Base-by-base conservation (phyloP, 1,140 invertebrate genomes). In the Drosophila pseudoobscura region DNA sequence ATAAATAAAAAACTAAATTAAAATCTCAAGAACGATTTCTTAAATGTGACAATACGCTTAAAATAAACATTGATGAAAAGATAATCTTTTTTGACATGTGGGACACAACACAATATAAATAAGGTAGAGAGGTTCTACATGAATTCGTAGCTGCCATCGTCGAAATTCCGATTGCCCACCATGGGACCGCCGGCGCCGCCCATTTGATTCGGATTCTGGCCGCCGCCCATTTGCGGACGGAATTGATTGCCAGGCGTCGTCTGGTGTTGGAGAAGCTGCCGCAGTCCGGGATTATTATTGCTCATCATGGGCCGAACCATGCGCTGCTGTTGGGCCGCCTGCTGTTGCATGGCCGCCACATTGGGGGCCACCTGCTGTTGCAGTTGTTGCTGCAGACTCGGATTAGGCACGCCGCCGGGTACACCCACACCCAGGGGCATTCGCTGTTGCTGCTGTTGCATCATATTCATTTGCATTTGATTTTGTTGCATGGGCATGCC, bases 251-350 rank as follows among this genome's bases (percentile, higher is more conserved):
- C 79, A 3, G 90, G 79, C 6, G 88, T 77, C 6, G 77, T 73
- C 92, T 95, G 94, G 90, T 95, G 94, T 90, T 95, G 95, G 3
- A 95, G 92, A 20, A 95, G 91, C 91, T 95, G 94, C 24, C 95
- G 91, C 24, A 95, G 89, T n/a, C 94, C 94, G n/a, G 94, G 93
- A 92, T 94, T 95, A 70, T 94, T 95, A 50, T 80, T 90, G 80
- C 94, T 93, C 17, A 93, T 93, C 17, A 94, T 94, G 49, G 94
- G 92, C 91, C 95, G 94, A 91, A 95, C 93, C 78, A 94, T 92
- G 59, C 94, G 94, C 51, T 91, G 89, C 53, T 84, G 82, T 35
- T 65, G 64, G 20, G 78, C 78, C 24, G 85, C 94, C 65, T 90
- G 88, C 57, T 90, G 89, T 66, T 90, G 89, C 63, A 77, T 75